phyloP scores from a whole-genome alignment of 2,888 invertebrate species.

The Acleris literana region DNA sequence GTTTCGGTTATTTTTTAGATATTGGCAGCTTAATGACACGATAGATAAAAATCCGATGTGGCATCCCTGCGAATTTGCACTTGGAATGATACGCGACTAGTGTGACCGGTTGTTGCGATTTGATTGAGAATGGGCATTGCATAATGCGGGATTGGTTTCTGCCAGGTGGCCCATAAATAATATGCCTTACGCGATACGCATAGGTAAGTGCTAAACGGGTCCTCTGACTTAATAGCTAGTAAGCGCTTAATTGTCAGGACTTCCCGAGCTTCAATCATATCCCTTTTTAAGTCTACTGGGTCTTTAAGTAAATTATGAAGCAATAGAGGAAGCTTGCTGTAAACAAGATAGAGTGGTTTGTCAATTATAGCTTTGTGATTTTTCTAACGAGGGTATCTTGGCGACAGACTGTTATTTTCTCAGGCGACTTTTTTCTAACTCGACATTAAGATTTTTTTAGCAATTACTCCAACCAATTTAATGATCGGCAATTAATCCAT shows the following conservation, averaged over 20 bases:
- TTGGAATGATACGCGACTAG: conserved; percentile 44
- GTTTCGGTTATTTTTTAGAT: too few species aligned
- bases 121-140: conserved; percentile 71
- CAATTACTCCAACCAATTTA: background rate
- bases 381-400: too few species aligned
- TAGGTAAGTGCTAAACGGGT: conserved; percentile 33
- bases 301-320: conserved; percentile 18
- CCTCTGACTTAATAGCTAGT: conserved; percentile 29
- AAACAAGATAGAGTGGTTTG: conserved; percentile 20
- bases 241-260: conserved; percentile 30
- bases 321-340: background rate
- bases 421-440: too few species aligned
- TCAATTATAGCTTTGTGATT: background rate
- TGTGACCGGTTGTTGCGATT: conserved; percentile 74
- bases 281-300: conserved; percentile 10
- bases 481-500: background rate
- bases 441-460: too few species aligned
- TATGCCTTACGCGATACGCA: conserved; percentile 3
- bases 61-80: conserved; percentile 14
- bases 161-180: conserved; percentile 32
- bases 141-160: conserved; percentile 64
- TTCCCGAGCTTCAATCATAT: conserved; percentile 18
- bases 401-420: too few species aligned
- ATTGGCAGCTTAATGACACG: too few species aligned
- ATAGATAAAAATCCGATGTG: background rate